phyloP scores from a whole-genome alignment of 2,113 vertebrate species.

The Ameiurus melas region DNA sequence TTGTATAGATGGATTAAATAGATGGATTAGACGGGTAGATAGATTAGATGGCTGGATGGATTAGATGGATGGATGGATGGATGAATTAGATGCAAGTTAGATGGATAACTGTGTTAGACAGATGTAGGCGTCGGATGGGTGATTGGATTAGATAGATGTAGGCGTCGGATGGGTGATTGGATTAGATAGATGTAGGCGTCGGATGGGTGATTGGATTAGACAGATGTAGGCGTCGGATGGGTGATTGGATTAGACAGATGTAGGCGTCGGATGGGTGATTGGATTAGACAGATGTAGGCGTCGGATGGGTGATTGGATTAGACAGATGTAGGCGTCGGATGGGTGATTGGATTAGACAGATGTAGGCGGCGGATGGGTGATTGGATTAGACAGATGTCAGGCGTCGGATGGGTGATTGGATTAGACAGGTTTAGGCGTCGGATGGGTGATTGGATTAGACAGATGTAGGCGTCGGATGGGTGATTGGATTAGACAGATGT shows the following conservation, averaged over 20 bases:
- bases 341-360: not conserved
- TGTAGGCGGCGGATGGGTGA: not conserved
- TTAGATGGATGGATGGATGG: not conserved
- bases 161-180: not conserved
- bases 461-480: not conserved
- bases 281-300: not conserved
- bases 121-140: not conserved
- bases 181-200: not conserved
- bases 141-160: not conserved
- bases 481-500: not conserved
- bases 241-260: not conserved
- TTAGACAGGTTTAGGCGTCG: not conserved
- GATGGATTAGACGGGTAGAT: not conserved
- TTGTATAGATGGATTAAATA: not conserved
- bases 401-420: too few species aligned
- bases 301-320: too few species aligned
- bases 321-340: not conserved
- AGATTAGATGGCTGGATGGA: not conserved
- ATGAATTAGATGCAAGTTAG: not conserved
- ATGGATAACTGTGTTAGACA: too few species aligned
- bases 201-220: not conserved
- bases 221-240: not conserved
- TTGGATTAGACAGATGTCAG: not conserved
- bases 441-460: not conserved
- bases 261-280: not conserved